Percentiles rank a stretch among this genome's conserved stretches.
Evolutionary conservation across 2,797 vertebrate genomes (phyloP).

Genomic region (Mastacembelus armatus): DNA sequence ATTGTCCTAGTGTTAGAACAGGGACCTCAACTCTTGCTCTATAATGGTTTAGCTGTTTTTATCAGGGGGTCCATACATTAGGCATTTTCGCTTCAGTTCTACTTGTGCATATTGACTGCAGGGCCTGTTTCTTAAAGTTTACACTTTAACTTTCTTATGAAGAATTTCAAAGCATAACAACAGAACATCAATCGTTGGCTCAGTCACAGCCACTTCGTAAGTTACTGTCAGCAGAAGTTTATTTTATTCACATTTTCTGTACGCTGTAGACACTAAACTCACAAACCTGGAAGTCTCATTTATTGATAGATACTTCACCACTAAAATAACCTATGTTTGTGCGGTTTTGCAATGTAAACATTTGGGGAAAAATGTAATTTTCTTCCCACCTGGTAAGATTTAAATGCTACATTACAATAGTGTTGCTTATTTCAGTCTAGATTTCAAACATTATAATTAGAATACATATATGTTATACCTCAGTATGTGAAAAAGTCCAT

Average conservation of each 20-base stretch:
- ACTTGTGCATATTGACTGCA: not conserved
- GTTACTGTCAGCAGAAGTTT: constrained; percentile 44
- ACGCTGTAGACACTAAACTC: constrained; percentile 16
- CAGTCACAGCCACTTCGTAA: not conserved
- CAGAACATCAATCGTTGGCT: constrained; percentile 6
- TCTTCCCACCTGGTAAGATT: constrained; percentile 19
- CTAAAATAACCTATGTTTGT: constrained; percentile 37
- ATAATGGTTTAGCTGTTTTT: constrained; percentile 33
- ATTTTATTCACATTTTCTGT: constrained; percentile 38
- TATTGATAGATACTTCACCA: constrained; percentile 22
- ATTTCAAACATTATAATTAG: constrained; percentile 38
- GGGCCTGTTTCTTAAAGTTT: constrained; percentile 8
- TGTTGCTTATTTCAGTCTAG: constrained; percentile 26
- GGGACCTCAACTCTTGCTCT: constrained; percentile 42
- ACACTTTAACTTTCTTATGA: not conserved
- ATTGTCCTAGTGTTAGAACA: constrained; percentile 52
- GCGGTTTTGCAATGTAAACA: constrained; percentile 53
- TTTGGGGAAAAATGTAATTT: not conserved
- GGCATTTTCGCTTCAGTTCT: constrained; percentile 28
- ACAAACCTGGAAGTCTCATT: not conserved
- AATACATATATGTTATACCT: constrained; percentile 15
- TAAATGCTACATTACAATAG: constrained; percentile 29
- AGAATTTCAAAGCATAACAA: not conserved
- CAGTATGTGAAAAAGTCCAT: constrained; percentile 23
- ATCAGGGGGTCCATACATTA: constrained; percentile 29